Evolutionary conservation across 2,888 invertebrate genomes (phyloP).

Genomic region (Allolobophora icterica): DNA sequence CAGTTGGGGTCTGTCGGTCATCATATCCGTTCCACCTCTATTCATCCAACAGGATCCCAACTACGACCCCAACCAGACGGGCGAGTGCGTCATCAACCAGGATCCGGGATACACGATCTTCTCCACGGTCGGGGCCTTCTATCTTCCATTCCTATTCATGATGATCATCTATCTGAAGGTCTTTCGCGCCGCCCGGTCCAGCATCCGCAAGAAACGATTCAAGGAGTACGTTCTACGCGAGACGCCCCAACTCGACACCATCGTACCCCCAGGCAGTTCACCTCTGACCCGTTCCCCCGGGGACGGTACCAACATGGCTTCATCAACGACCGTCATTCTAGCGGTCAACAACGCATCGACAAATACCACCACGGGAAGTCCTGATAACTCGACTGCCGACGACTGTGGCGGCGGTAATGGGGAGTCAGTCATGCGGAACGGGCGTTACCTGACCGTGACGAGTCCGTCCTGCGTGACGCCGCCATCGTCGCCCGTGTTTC

Average conservation of each 20-base stretch:
- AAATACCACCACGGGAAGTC: not conserved
- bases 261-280: not conserved
- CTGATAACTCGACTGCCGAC: slow-evolving; percentile 7
- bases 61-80: slow-evolving; percentile 49
- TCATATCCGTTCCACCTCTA: slow-evolving; percentile 91
- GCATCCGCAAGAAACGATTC: slow-evolving; percentile 73
- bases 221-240: slow-evolving; percentile 22
- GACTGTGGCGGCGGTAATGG: not conserved
- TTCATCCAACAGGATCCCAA: slow-evolving; percentile 44
- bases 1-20: slow-evolving; percentile 89
- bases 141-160: slow-evolving; percentile 91
- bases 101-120: slow-evolving; percentile 86
- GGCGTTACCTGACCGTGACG: not conserved
- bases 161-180: slow-evolving; percentile 96
- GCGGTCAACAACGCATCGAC: not conserved
- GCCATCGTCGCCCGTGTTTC: slow-evolving; percentile 1
- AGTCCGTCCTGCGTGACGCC: not conserved
- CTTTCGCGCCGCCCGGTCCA: slow-evolving; percentile 85
- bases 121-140: slow-evolving; percentile 95
- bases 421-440: not conserved
- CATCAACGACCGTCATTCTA: not conserved
- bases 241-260: not conserved
- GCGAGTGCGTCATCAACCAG: slow-evolving; percentile 87
- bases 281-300: not conserved
- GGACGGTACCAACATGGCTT: not conserved